phyloP scores from a whole-genome alignment of 2,797 vertebrate species.

The Chelonia mydas region DNA sequence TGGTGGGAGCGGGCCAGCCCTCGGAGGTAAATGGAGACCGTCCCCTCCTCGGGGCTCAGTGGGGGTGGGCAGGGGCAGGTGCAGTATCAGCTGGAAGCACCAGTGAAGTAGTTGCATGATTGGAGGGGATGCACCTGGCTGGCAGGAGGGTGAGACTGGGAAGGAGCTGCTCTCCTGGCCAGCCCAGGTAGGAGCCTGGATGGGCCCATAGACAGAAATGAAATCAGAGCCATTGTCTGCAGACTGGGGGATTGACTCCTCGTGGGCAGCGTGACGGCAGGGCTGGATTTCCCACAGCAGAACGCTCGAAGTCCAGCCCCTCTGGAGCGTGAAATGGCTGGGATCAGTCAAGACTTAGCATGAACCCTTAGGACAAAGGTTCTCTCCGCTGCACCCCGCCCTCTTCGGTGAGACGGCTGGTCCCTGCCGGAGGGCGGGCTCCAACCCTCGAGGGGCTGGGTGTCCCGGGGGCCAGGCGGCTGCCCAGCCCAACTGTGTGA shows the following conservation, averaged over 20 bases:
- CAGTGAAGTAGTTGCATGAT: too few species aligned
- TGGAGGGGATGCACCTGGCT: neutral
- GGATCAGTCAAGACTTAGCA: neutral
- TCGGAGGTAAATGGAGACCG: conserved; percentile 84
- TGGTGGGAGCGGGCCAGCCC: conserved; percentile 95
- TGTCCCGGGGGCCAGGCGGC: too few species aligned
- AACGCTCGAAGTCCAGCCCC: neutral
- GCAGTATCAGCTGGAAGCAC: too few species aligned
- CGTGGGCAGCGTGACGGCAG: neutral
- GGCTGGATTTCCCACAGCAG: neutral
- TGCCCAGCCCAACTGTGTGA: neutral
- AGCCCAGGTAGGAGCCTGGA: neutral
- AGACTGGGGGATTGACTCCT: neutral
- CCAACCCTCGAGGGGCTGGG: neutral
- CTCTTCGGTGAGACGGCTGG: neutral
- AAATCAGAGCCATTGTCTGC: neutral
- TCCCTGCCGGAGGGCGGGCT: neutral
- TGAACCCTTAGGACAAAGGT: neutral
- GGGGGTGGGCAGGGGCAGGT: neutral
- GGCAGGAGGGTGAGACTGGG: fast-evolving
- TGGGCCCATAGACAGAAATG: neutral
- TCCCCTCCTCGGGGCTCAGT: fast-evolving
- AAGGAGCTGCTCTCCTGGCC: too few species aligned
- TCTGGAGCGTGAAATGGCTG: neutral
- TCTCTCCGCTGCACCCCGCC: neutral